Evolutionary conservation across 2,113 vertebrate species (phyloP).

Genomic region (Tyrannus savana): DNA sequence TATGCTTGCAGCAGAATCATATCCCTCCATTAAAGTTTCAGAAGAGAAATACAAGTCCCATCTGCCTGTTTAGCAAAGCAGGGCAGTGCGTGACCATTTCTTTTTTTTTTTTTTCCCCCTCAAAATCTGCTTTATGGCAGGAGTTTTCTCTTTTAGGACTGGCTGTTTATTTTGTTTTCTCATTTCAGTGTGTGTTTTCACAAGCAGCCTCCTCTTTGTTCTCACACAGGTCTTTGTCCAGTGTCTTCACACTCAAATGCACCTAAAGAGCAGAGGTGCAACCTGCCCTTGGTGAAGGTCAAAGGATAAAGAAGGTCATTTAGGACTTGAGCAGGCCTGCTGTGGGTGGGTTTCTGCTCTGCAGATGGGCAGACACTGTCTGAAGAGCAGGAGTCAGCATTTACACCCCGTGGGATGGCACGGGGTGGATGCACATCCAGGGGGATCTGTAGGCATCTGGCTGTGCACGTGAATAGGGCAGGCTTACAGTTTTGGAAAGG

Average conservation of each 20-base stretch:
- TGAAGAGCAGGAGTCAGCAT: neutral
- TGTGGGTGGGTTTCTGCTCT: neutral
- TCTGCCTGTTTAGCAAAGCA: constrained; percentile 58
- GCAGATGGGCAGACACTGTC: neutral
- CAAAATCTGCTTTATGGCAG: constrained; percentile 4
- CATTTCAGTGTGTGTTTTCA: neutral
- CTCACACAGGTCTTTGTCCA: neutral
- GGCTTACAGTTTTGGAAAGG: neutral
- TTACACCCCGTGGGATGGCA: fast-evolving
- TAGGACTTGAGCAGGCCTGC: neutral
- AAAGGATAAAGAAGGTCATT: neutral
- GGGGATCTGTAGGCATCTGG: neutral
- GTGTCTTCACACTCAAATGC: neutral
- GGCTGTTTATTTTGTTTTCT: constrained; percentile 39
- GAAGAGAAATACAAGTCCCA: constrained; percentile 38
- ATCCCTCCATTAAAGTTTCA: constrained; percentile 55
- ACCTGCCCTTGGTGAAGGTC: neutral
- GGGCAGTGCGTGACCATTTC: neutral
- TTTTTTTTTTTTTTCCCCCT: neutral
- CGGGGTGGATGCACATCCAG: neutral
- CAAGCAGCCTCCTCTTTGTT: neutral
- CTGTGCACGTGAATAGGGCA: fast-evolving
- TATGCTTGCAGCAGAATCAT: constrained; percentile 23
- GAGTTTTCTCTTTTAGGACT: constrained; percentile 10
- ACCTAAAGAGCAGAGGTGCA: neutral